Conservation (phyloP, 2,797 vertebrate genomes). For the Brachyrhaphis roseni region DNA sequence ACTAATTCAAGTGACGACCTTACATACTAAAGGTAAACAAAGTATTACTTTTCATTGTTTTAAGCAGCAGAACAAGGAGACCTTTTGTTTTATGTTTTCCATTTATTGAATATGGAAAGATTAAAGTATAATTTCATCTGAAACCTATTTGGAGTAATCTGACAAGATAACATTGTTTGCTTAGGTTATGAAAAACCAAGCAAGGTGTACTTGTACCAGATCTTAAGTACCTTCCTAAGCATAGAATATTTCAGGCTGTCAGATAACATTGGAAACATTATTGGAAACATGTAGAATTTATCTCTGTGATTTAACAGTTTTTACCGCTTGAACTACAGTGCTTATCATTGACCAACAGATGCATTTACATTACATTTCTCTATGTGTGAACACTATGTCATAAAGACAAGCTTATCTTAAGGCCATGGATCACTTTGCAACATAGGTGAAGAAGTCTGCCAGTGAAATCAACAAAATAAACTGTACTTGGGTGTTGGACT, state of each 20-base stretch:
- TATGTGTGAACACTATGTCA: constrained; percentile 31
- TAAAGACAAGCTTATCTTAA: constrained; percentile 22
- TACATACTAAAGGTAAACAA: constrained; percentile 54
- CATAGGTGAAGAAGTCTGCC: background rate
- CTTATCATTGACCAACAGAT: background rate
- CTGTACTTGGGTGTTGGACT: too few species aligned
- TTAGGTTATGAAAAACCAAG: background rate
- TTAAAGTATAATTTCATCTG: background rate
- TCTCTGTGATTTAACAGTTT: background rate
- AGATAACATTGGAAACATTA: background rate
- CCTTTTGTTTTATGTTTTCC: background rate
- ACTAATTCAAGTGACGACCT: constrained; percentile 4
- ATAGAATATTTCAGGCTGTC: background rate
- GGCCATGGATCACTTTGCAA: constrained; percentile 10
- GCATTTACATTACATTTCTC: constrained; percentile 29
- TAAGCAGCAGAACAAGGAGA: background rate
- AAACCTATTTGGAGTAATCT: background rate
- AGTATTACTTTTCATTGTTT: background rate
- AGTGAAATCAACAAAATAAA: background rate
- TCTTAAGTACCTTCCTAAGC: background rate
- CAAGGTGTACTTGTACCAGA: background rate
- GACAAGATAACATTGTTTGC: background rate
- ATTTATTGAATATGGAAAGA: background rate
- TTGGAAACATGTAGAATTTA: background rate
- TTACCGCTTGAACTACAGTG: background rate